Conservation (phyloP, 2,113 vertebrate species). For the Puntigrus tetrazona region DNA sequence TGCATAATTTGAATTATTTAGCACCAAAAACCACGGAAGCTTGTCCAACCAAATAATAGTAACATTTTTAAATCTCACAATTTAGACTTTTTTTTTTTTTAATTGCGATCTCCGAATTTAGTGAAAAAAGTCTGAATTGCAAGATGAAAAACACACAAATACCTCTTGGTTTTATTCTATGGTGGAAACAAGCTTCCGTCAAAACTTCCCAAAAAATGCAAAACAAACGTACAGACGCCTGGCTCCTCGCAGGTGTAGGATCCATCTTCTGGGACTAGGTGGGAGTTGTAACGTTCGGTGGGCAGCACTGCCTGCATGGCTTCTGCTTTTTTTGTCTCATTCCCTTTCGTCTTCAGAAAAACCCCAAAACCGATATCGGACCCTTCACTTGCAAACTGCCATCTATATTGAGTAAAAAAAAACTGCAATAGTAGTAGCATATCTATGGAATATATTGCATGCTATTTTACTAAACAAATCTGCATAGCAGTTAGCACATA, state of each 20-base stretch:
- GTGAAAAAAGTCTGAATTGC: not conserved
- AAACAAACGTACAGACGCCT: constrained; percentile 85
- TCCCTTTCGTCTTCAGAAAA: constrained; percentile 81
- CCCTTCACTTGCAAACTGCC: constrained; percentile 90
- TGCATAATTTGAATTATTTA: not conserved
- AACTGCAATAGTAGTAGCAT: not conserved
- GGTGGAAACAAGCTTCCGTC: not conserved
- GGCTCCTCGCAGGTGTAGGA: constrained; percentile 82
- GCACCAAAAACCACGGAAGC: not conserved
- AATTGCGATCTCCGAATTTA: not conserved
- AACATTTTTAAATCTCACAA: not conserved
- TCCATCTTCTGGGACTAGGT: constrained; percentile 91
- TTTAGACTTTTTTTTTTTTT: too few species aligned
- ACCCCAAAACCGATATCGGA: constrained; percentile 91
- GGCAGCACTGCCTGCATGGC: constrained; percentile 85
- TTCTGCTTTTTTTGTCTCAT: constrained; percentile 76
- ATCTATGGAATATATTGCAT: not conserved
- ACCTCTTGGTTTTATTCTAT: not conserved
- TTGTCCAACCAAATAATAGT: not conserved
- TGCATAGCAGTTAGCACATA: not conserved
- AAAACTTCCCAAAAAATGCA: not conserved
- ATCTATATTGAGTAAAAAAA: constrained; percentile 71
- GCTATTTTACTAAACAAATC: not conserved
- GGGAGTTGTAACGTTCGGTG: constrained; percentile 89
- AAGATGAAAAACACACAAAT: not conserved